These are phyloP conservation scores for Takifugu ocellatus DNA, from an alignment of 2,797 vertebrate genomes.

Conservation along the genomic window DNA sequence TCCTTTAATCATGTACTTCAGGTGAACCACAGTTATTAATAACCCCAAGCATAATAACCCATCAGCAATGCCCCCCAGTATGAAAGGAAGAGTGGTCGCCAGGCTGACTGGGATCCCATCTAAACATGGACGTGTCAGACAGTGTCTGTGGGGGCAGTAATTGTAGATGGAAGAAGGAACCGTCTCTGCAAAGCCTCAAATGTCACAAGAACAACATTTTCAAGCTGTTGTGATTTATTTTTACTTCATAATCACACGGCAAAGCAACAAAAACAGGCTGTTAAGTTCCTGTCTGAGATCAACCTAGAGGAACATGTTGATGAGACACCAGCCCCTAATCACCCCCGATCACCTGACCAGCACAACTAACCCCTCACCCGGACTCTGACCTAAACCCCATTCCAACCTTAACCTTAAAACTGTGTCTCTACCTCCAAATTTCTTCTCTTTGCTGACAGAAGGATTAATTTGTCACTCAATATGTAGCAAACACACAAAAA, in stretches of 20 bases:
- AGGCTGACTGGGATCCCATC: no score
- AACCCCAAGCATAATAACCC: no score
- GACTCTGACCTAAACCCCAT: slow-evolving; percentile 11
- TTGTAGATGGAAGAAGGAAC: neutral
- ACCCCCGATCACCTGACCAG: neutral
- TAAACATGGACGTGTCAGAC: slow-evolving; percentile 1
- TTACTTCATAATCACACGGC: neutral
- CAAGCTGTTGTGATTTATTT: slow-evolving; percentile 1
- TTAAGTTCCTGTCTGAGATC: neutral
- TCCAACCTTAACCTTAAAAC: no score
- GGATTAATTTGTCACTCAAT: no score
- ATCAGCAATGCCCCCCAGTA: no score
- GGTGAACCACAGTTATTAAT: slow-evolving; percentile 1
- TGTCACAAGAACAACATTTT: slow-evolving; percentile 1
- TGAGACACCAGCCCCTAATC: neutral
- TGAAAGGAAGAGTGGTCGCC: no score
- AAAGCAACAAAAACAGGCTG: neutral
- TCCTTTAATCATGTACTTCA: neutral
- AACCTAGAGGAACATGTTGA: neutral
- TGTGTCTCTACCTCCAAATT: no score
- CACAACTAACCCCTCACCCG: neutral
- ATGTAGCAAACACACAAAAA: no score
- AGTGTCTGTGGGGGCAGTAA: neutral
- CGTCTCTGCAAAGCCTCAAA: neutral
- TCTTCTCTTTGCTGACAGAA: no score